Conservation (phyloP, 1,140 invertebrate genomes). For the Drosophila auraria region DNA sequence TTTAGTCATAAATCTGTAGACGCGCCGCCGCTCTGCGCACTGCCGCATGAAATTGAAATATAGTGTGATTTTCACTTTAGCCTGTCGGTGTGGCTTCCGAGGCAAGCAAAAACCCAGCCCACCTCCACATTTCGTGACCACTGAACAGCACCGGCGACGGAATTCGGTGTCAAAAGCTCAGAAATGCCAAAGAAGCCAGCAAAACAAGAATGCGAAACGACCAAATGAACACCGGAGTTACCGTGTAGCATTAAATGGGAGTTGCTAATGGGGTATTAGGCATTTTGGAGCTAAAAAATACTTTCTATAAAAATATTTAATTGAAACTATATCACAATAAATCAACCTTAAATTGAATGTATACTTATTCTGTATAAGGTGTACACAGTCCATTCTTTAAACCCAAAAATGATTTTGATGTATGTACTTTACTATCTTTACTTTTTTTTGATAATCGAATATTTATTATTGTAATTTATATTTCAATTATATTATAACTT, state of each 20-base stretch:
- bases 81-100: conserved; percentile 29
- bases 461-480: not conserved
- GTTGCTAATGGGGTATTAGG: too few relatives aligned
- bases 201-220: conserved; percentile 24
- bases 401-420: not conserved
- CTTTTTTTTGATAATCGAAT: not conserved
- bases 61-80: conserved; percentile 83
- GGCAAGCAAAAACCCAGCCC: not conserved
- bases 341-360: too few relatives aligned
- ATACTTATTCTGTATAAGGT: too few relatives aligned
- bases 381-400: too few relatives aligned
- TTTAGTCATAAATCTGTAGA: conserved; percentile 81
- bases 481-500: not conserved
- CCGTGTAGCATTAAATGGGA: conserved; percentile 12
- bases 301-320: not conserved
- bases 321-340: too few relatives aligned
- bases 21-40: conserved; percentile 68
- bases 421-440: not conserved
- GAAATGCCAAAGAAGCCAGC: conserved; percentile 43
- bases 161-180: conserved; percentile 73
- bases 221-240: conserved; percentile 14
- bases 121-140: conserved; percentile 11
- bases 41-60: conserved; percentile 82
- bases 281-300: too few relatives aligned
- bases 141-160: conserved; percentile 36